A percentile compares a stretch with the other conserved stretches of the same genome.
Evolutionary conservation across 2,888 invertebrate genomes (phyloP).

Genomic region (Dryadula phaetusa): DNA sequence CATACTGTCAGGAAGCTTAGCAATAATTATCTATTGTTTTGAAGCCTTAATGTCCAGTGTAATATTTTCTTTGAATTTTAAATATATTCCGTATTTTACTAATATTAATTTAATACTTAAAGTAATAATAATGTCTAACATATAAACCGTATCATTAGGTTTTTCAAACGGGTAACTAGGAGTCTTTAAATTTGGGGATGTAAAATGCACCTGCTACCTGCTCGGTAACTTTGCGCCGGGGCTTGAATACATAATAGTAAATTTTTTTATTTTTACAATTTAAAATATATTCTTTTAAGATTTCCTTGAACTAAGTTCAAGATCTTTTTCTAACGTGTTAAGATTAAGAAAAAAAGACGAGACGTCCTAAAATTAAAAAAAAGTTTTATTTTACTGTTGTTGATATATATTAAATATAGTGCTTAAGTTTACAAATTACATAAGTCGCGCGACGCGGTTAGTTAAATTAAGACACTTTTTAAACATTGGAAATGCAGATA

Average conservation of each 20-base stretch:
- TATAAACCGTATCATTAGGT: background rate
- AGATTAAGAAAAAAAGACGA: no score
- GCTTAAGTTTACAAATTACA: no score
- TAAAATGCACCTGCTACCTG: constrained; percentile 67
- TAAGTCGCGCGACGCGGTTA: no score
- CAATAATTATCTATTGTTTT: background rate
- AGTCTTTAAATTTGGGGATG: constrained; percentile 42
- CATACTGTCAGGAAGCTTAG: background rate
- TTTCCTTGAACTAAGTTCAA: no score
- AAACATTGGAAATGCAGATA: no score
- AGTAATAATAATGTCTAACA: background rate
- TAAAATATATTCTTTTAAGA: background rate
- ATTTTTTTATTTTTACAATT: background rate
- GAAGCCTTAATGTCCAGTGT: background rate
- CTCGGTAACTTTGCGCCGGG: constrained; percentile 23
- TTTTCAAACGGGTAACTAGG: constrained; percentile 21
- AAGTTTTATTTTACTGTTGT: no score
- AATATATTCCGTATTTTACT: background rate
- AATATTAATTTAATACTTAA: background rate
- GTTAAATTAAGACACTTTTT: no score
- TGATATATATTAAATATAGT: no score
- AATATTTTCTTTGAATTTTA: background rate
- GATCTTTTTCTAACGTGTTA: no score
- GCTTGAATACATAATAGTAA: constrained; percentile 11
- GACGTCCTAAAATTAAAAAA: no score